These are phyloP conservation scores for Myotis planiceps DNA, from an alignment of 2,797 vertebrate species.

Conservation along the genomic window DNA sequence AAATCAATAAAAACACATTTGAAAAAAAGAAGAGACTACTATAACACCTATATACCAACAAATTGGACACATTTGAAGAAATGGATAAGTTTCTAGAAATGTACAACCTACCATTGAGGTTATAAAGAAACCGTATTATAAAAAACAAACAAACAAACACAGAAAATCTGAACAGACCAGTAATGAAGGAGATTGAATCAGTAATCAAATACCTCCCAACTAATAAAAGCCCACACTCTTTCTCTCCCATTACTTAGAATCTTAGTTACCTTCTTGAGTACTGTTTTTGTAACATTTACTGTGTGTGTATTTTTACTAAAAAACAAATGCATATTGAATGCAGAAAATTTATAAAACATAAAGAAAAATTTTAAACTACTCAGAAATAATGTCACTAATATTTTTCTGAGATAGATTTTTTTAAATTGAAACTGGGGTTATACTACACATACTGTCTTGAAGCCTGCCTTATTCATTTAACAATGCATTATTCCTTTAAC, in stretches of 20 bases:
- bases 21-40: background rate
- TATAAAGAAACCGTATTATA: background rate
- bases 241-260: background rate
- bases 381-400: background rate
- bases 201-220: background rate
- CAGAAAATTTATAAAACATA: background rate
- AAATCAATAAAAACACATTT: too few species aligned
- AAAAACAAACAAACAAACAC: too few species aligned
- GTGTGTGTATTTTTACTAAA: background rate
- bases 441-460: background rate
- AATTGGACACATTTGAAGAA: background rate
- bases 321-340: background rate
- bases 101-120: background rate
- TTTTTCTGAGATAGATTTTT: background rate
- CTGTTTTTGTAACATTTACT: background rate
- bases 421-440: background rate
- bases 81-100: background rate
- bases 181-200: background rate
- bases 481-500: background rate
- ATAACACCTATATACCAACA: background rate
- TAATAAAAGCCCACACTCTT: background rate
- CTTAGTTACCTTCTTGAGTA: background rate
- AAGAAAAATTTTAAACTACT: background rate
- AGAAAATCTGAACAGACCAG: background rate
- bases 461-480: background rate